Percentiles rank a stretch among this genome's conserved stretches.
Evolutionary conservation across 2,888 invertebrate species (phyloP).

Genomic region (Seira ritae): DNA sequence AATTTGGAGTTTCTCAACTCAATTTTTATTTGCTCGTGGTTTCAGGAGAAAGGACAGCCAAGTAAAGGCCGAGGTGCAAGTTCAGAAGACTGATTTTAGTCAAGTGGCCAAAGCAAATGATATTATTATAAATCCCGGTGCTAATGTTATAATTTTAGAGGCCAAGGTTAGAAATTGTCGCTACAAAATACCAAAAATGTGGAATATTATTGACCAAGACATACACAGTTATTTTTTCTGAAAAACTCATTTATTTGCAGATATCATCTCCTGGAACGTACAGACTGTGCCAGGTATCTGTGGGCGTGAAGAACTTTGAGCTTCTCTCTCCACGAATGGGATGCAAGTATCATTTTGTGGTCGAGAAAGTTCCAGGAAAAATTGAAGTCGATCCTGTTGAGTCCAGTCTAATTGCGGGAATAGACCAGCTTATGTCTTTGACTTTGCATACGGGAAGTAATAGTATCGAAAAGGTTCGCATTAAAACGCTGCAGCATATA

Average conservation of each 20-base stretch:
- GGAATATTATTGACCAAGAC: background rate
- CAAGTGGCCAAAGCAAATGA: conserved; percentile 78
- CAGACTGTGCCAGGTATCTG: conserved; percentile 67
- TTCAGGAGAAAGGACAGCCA: conserved; percentile 76
- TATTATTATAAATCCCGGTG: conserved; percentile 76
- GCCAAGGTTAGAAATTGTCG: conserved; percentile 75
- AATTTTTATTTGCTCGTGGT: background rate
- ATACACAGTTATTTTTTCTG: background rate
- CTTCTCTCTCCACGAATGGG: conserved; percentile 80
- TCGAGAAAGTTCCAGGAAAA: conserved; percentile 65
- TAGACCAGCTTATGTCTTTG: conserved; percentile 86
- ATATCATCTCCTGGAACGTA: conserved; percentile 70
- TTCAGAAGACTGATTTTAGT: conserved; percentile 82
- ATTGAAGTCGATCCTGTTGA: conserved; percentile 65
- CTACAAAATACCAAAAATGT: too few species aligned
- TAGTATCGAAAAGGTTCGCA: conserved; percentile 80
- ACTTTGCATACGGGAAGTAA: conserved; percentile 88
- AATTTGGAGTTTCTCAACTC: background rate
- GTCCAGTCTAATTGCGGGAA: conserved; percentile 85
- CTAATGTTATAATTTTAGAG: conserved; percentile 76
- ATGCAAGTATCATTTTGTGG: conserved; percentile 69
- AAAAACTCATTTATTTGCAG: conserved; percentile 57
- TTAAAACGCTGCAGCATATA: too few species aligned
- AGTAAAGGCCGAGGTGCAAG: conserved; percentile 83
- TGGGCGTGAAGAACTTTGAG: conserved; percentile 77